Evolutionary conservation across 2,888 invertebrate species (phyloP).

Genomic region (Chrysopilus asiliformis): DNA sequence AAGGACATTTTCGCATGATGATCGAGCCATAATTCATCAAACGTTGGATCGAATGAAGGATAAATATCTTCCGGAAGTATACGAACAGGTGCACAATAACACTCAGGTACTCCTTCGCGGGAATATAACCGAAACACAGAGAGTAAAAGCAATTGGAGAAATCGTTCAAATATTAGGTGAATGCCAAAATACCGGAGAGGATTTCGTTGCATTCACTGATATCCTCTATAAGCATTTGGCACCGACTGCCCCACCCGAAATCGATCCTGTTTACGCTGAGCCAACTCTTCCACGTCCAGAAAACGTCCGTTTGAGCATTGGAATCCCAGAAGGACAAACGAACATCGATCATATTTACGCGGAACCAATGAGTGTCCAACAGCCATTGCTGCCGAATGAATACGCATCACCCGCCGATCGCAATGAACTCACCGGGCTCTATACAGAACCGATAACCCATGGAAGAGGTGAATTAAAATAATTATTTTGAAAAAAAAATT

Average conservation of each 20-base stretch:
- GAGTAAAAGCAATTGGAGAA: constrained; percentile 23
- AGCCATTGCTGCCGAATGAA: constrained; percentile 25
- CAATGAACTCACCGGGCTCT: constrained; percentile 21
- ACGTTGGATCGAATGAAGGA: constrained; percentile 22
- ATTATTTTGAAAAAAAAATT: too few species aligned
- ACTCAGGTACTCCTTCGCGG: constrained; percentile 17
- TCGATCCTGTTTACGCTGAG: constrained; percentile 25
- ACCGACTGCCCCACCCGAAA: constrained; percentile 18
- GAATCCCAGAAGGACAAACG: constrained; percentile 6
- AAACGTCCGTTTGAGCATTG: too few species aligned
- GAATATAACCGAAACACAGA: constrained; percentile 23
- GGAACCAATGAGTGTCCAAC: constrained; percentile 25
- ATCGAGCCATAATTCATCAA: constrained; percentile 23
- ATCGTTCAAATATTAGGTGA: constrained; percentile 23
- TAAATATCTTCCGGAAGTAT: constrained; percentile 24
- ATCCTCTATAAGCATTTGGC: constrained; percentile 24
- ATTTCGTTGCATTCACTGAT: constrained; percentile 25
- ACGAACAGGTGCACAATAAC: constrained; percentile 21
- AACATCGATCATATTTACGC: constrained; percentile 28
- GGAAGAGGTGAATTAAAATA: constrained; percentile 22
- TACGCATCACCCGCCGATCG: constrained; percentile 27
- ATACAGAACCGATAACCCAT: constrained; percentile 27
- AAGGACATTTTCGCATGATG: constrained; percentile 20
- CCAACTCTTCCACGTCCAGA: constrained; percentile 17
- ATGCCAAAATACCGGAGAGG: constrained; percentile 21